Conservation (phyloP, 2,888 invertebrate genomes). For the Drosophila melanosoma region DNA sequence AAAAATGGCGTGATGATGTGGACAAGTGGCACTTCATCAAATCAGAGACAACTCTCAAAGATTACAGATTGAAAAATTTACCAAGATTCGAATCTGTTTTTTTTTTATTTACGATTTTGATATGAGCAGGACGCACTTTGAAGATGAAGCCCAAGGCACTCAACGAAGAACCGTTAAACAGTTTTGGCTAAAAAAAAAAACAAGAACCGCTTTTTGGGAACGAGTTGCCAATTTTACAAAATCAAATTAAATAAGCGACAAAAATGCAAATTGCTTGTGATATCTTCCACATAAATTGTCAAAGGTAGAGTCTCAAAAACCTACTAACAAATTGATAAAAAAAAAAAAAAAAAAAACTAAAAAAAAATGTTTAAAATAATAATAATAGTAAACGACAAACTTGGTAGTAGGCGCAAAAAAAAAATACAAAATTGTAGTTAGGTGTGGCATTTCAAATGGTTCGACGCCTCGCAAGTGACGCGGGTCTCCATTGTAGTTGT, state of each 20-base stretch:
- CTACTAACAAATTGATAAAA: conserved; percentile 39
- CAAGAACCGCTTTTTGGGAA: conserved; percentile 29
- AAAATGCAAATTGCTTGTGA: conserved; percentile 78
- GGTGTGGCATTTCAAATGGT: conserved; percentile 80
- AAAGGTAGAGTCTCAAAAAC: conserved; percentile 50
- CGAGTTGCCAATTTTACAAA: conserved; percentile 75
- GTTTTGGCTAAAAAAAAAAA: conserved; percentile 47
- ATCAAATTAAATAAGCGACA: conserved; percentile 79
- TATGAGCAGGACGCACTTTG: conserved; percentile 35
- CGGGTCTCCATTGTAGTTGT: conserved; percentile 45
- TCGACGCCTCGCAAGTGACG: conserved; percentile 77
- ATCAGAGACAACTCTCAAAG: conserved; percentile 14
- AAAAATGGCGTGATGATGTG: conserved; percentile 60
- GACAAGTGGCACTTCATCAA: conserved; percentile 64
- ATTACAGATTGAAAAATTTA: neutral
- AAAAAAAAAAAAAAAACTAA: neutral
- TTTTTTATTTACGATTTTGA: conserved; percentile 7
- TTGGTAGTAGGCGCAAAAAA: conserved; percentile 75
- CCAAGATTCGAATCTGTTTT: conserved; percentile 5
- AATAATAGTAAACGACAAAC: conserved; percentile 54
- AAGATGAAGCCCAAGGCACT: conserved; percentile 9
- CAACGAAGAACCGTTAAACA: conserved; percentile 29
- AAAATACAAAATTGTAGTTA: conserved; percentile 69
- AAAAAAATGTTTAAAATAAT: conserved; percentile 5
- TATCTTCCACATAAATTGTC: conserved; percentile 59